phyloP scores from a whole-genome alignment of 2,113 vertebrate species.

The Narcine bancroftii region DNA sequence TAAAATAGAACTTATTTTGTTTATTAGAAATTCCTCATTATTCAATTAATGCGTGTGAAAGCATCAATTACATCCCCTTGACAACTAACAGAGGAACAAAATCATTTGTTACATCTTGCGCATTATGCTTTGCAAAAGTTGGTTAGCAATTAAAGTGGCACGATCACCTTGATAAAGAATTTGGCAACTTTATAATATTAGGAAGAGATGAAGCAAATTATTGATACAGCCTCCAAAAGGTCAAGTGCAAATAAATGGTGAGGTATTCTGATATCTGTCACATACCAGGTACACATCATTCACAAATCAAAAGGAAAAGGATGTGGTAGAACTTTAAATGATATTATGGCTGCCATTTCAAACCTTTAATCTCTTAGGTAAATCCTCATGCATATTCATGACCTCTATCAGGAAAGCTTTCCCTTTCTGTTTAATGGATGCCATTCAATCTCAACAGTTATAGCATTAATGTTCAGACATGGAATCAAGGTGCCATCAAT shows the following conservation, averaged over 20 bases:
- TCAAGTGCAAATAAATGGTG: background rate
- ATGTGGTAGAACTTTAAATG: background rate
- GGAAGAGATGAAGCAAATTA: background rate
- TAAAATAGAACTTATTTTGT: background rate
- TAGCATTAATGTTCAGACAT: background rate
- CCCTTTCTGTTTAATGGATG: background rate
- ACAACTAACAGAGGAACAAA: background rate
- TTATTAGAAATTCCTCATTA: background rate
- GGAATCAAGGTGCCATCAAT: background rate
- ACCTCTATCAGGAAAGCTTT: background rate
- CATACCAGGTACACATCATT: background rate
- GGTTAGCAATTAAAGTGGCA: background rate
- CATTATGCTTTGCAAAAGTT: background rate
- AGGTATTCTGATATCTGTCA: background rate
- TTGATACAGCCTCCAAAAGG: background rate
- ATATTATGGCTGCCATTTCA: background rate
- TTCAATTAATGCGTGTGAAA: background rate
- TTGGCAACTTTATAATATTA: background rate
- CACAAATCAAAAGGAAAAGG: background rate
- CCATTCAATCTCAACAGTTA: background rate
- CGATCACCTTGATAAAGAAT: background rate
- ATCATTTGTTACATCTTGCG: background rate
- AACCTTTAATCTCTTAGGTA: background rate
- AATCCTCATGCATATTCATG: background rate
- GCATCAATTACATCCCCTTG: background rate